Evolutionary conservation across 2,113 vertebrate species (phyloP), one percentile per base, ranked within the genome.

Genomic region (Dipodomys merriami): DNA sequence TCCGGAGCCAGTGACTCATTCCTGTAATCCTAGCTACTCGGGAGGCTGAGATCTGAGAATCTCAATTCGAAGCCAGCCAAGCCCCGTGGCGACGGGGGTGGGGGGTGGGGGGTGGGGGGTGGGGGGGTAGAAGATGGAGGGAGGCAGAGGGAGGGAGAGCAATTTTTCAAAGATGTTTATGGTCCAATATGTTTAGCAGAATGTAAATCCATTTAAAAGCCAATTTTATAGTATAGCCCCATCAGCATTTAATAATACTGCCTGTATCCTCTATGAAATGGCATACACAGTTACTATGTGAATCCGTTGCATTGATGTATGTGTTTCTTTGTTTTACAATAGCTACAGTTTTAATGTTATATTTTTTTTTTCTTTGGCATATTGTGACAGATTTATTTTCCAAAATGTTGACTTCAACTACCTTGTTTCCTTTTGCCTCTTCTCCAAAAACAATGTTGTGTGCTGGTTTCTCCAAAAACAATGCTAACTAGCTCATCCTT

Each of bases 381-480:
- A 67, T 82, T 87, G 33, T 87, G 44, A 91, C 30, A 82, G 25
- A 23, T 77, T 35, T 67, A 33, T 72, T 85, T 93, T 91, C 53
- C 35, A 35, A 82, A 77, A 91, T 71, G 86, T 86, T 64, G 29
- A 23, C 49, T 69, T 71, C n/a, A 64, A 64, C 53, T 57, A 57
- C 23, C 25, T 64, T 64, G 62, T 64, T 64, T 64, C 11, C 62
- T 64, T 64, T 35, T 23, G 35, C 53, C 53, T 57, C 53, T 57
- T 57, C 53, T 57, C 49, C 12, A 57, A 13, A 39, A 44, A 44
- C 39, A 23, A 49, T 25, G 23, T 12, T 15, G 12, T 12, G 44
- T 23, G 13, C 53, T 29, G 7, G 62, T 64, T 64, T 64, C 23
- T 64, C 62, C 62, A 57, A 13, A 57, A 57, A 57, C 53, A 57